These are phyloP conservation scores for Sebastes variabilis DNA, from an alignment of 2,797 vertebrate genomes.

Conservation along the genomic window DNA sequence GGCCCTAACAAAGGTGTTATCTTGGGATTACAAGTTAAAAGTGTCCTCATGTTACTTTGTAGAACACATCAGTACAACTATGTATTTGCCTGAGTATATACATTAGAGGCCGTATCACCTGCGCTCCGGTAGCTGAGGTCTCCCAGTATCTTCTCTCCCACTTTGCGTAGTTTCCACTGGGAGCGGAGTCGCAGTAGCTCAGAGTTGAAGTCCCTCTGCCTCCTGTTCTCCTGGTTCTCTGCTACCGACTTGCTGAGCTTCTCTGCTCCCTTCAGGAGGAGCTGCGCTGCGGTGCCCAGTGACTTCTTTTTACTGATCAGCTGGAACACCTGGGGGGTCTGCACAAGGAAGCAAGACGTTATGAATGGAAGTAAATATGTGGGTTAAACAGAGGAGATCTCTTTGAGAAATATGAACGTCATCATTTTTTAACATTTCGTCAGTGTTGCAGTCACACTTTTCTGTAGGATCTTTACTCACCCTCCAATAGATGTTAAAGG, in stretches of 20 bases:
- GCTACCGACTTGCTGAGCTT: slow-evolving; percentile 93
- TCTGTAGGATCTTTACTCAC: neutral
- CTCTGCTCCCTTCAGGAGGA: slow-evolving; percentile 94
- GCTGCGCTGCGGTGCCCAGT: slow-evolving; percentile 91
- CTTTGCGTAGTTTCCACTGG: slow-evolving; percentile 98
- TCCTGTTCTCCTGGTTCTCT: slow-evolving; percentile 94
- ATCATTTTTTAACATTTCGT: neutral
- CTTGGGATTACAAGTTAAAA: neutral
- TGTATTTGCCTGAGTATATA: neutral
- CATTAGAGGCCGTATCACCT: slow-evolving; percentile 72
- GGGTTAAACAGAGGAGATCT: neutral
- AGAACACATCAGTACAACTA: neutral
- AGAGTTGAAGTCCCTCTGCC: slow-evolving; percentile 96
- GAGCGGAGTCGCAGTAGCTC: slow-evolving; percentile 93
- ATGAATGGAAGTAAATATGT: neutral
- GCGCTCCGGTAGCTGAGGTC: slow-evolving; percentile 98
- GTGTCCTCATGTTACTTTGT: neutral
- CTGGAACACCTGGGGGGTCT: slow-evolving; percentile 95
- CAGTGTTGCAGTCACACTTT: neutral
- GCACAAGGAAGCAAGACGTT: neutral
- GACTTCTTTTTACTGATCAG: slow-evolving; percentile 97
- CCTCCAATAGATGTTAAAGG: neutral
- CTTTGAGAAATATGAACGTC: neutral
- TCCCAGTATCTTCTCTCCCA: slow-evolving; percentile 98
- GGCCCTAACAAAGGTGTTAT: neutral